Percentiles rank a stretch among this genome's conserved stretches.
phyloP scores from a whole-genome alignment of 2,888 invertebrate genomes.

The Linnaemya tessellans region DNA sequence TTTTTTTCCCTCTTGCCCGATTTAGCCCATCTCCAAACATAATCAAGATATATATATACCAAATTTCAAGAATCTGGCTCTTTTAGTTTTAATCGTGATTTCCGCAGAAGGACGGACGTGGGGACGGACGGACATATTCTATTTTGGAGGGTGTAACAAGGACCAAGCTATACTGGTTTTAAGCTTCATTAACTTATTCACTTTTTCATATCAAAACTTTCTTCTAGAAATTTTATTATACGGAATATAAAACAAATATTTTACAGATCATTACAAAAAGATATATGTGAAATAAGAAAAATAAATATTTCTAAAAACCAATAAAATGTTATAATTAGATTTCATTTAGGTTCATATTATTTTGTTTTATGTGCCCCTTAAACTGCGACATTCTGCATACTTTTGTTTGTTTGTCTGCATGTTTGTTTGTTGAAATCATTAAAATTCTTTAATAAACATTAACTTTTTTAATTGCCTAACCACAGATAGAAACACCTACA shows the following conservation, averaged over 20 bases:
- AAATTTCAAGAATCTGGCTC: no score
- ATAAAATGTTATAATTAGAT: slow-evolving; percentile 56
- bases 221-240: not conserved
- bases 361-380: not conserved
- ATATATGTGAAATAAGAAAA: not conserved
- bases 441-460: slow-evolving; percentile 64
- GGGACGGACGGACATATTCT: no score
- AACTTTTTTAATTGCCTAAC: slow-evolving; percentile 64
- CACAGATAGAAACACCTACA: slow-evolving; percentile 3
- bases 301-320: slow-evolving; percentile 43
- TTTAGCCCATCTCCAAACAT: no score
- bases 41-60: no score
- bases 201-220: not conserved
- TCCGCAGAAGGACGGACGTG: no score
- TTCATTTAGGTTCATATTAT: slow-evolving; percentile 45
- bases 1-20: no score
- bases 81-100: no score
- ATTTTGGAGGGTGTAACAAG: no score
- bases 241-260: not conserved
- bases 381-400: not conserved
- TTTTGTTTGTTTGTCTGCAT: slow-evolving; percentile 4
- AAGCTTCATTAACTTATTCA: no score
- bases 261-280: not conserved
- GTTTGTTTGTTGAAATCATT: slow-evolving; percentile 45
- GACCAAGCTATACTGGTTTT: no score